phyloP scores from a whole-genome alignment of 2,797 vertebrate genomes.

The Chaetophractus vellerosus region DNA sequence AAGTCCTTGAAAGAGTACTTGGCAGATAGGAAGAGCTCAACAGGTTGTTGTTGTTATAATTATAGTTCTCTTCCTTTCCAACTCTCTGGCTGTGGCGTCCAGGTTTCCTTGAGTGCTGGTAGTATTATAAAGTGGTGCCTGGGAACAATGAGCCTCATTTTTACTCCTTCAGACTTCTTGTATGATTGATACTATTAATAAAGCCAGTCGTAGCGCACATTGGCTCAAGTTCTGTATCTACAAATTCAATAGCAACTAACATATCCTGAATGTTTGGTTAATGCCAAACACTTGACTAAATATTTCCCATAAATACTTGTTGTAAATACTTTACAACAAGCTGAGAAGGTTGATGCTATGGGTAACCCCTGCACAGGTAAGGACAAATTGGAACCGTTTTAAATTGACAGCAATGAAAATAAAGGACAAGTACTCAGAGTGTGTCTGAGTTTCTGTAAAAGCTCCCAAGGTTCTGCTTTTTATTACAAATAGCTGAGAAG shows the following conservation, averaged over 20 bases:
- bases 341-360: neutral
- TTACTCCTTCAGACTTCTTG: neutral
- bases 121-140: neutral
- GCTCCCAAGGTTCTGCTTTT: neutral
- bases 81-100: neutral
- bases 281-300: neutral
- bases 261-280: neutral
- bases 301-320: neutral
- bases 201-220: neutral
- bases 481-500: neutral
- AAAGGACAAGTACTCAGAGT: neutral
- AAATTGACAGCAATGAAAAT: neutral
- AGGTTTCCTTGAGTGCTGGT: neutral
- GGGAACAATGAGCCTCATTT: neutral
- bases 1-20: neutral
- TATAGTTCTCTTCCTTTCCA: neutral
- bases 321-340: neutral
- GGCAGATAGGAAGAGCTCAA: neutral
- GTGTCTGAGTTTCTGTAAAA: neutral
- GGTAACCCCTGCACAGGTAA: neutral
- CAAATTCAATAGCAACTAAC: neutral
- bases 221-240: neutral
- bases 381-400: constrained; percentile 20
- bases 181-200: neutral
- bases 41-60: neutral